Base-by-base conservation (phyloP, 2,888 invertebrate genomes). In the Mythimna ferrago region DNA sequence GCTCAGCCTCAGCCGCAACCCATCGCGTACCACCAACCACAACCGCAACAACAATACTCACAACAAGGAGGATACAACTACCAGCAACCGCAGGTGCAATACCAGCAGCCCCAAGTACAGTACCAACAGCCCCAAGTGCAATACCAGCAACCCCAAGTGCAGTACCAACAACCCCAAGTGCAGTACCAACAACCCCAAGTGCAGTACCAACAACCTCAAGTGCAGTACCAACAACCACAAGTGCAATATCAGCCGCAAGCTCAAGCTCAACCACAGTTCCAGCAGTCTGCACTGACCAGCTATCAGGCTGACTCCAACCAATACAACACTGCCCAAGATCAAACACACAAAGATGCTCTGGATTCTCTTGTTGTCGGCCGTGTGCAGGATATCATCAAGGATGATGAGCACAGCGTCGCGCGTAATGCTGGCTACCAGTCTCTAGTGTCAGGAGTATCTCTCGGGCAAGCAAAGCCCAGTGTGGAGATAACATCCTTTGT, bases 401-500 rank as follows among this genome's bases (percentile, higher is more conserved):
- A 95, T 3, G 92, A 90, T 79, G 96, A 96, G 79, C 96, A 95
- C 71, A 91, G 89, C 9, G 89, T 92, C n/a, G 96, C 96, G 0
- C 93, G 89, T 66, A 90, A 93, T 51, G 91, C 93, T 26, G 96
- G 96, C 51, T 95, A 94, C 73, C 83, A 88, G 41, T 96, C 96
- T 0, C 80, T 95, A 32, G 94, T 96, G 19, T 95, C 96, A 5
- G 95, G 96, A 38, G 94, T 96, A 32, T 92, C 95, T 19, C 86
- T 96, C 9, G 95, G 92, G 80, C 93, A 92, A 70, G 95, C 93
- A 2, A 92, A 89, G 75, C 96, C 96, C 0, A 96, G 96, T 77
- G 86, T 95, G n/a, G 96, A 96, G 86, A 82, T 96, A 66, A 89
- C 94, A 7, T 95, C 96, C 0, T 96, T 96, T 73, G 91, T 93